phyloP scores from a whole-genome alignment of 1,140 invertebrate species.

The Drosophila ironensis region DNA sequence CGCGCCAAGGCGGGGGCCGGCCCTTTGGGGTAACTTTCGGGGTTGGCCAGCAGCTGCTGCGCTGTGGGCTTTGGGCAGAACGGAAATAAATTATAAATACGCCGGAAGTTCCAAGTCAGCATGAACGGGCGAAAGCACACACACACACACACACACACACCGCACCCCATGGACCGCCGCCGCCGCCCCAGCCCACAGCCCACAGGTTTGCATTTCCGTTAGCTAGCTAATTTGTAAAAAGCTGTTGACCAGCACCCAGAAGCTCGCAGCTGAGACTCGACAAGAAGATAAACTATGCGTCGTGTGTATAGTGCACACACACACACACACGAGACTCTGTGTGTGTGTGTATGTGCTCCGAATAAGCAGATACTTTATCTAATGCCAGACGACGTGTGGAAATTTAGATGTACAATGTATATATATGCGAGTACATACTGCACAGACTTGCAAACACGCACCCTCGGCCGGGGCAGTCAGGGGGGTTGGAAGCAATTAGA shows the following conservation, averaged over 20 bases:
- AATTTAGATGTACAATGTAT: conserved; percentile 46
- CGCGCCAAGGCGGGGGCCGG: not conserved
- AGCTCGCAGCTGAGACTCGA: conserved; percentile 61
- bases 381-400: conserved; percentile 54
- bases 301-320: conserved; percentile 16
- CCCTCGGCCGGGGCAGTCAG: not conserved
- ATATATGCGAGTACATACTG: not conserved
- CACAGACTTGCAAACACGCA: not conserved
- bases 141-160: conserved; percentile 8
- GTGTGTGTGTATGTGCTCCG: too few relatives aligned
- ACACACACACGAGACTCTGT: not conserved
- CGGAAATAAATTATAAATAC: conserved; percentile 81
- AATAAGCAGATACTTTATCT: conserved; percentile 75
- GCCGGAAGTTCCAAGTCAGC: conserved; percentile 77
- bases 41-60: conserved; percentile 45
- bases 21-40: conserved; percentile 11
- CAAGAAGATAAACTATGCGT: conserved; percentile 75
- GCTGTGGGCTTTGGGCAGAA: conserved; percentile 33
- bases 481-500: conserved; percentile 56
- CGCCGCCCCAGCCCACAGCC: too few relatives aligned
- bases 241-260: conserved; percentile 64
- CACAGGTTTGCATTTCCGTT: conserved; percentile 74
- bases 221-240: conserved; percentile 79
- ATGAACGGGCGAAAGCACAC: conserved; percentile 66
- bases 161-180: conserved; percentile 2